Evolutionary conservation across 2,797 vertebrate genomes (phyloP), one percentile per base, ranked within the genome.

Genomic region (Spinus olivaceus): DNA sequence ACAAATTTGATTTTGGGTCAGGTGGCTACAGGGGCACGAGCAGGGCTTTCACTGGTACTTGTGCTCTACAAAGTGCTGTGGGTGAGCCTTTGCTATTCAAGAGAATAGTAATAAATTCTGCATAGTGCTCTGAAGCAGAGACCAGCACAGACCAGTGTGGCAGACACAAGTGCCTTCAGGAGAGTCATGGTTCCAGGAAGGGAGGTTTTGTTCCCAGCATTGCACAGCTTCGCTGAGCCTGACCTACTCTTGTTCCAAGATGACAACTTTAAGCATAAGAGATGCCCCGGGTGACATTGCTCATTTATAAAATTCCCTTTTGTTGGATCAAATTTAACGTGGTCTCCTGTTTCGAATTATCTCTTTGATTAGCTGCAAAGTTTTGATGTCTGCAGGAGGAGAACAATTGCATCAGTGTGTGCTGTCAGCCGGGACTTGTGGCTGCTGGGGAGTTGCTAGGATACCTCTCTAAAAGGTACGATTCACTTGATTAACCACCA

Each of bases 391-490:
- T 95, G 95, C 94, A 91, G 93, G 91, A 95, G 90, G 64, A 93
- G 95, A 95, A 95, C 96, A 97, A 96, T 97, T 90, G 96, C 94
- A 95, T 92, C 66, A 59, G 93, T 93, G 69, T 94, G 91, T 46
- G 39, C 85, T 85, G 95, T 94, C 97, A 96, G 92, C 90, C 51
- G 25, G 88, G 92, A 95, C 96, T 93, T 60, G 89, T 83, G 92
- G 94, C 96, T 97, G 92, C 93, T 92, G 84, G 84, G 94, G 96
- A 86, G 96, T 98, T 98, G 97, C 97, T 98, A 97, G 97, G 97
- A 97, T 97, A 97, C 96, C 89, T 94, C 92, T 92, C 82, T 88
- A 93, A 96, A 97, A 98, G 96, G 95, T 92, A 97, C 56, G 72
- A 84, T 96, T 97, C 94, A 95, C 96, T 96, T 97, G 95, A 97